A percentile compares a stretch with the other conserved stretches of the same genome.
phyloP scores from a whole-genome alignment of 2,888 invertebrate species.

The Periphyllus acericola region DNA sequence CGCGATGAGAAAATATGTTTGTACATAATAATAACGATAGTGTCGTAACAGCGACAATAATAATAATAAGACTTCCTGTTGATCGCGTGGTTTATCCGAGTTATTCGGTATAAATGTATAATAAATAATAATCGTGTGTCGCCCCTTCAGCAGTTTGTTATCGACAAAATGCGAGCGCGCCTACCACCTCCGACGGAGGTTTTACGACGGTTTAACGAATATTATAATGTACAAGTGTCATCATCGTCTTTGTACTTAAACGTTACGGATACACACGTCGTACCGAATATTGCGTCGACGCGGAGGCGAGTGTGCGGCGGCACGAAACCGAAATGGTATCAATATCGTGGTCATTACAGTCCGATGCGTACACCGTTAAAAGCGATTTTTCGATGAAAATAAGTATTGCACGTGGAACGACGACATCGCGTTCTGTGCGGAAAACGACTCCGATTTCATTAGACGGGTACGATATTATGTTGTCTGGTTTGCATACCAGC shows the following conservation, averaged over 20 bases:
- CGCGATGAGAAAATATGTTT: conserved; percentile 34
- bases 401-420: background rate
- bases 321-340: background rate
- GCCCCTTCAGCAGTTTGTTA: background rate
- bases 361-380: background rate
- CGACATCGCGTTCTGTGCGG: background rate
- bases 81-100: conserved; percentile 44
- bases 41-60: background rate
- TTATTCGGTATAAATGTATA: conserved; percentile 1
- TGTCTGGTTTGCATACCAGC: conserved; percentile 5
- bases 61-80: conserved; percentile 58
- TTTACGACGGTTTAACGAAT: background rate
- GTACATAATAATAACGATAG: background rate
- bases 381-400: background rate
- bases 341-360: background rate
- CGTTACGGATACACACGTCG: background rate
- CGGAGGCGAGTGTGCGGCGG: background rate
- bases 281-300: too few relatives aligned
- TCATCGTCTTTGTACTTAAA: background rate
- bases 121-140: conserved; percentile 17
- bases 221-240: background rate
- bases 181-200: background rate
- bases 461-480: background rate
- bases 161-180: background rate
- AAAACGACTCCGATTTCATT: background rate